Evolutionary conservation across 2,888 invertebrate genomes (phyloP), one percentile per base, ranked within the genome.

Genomic region (Clusia tigrina): DNA sequence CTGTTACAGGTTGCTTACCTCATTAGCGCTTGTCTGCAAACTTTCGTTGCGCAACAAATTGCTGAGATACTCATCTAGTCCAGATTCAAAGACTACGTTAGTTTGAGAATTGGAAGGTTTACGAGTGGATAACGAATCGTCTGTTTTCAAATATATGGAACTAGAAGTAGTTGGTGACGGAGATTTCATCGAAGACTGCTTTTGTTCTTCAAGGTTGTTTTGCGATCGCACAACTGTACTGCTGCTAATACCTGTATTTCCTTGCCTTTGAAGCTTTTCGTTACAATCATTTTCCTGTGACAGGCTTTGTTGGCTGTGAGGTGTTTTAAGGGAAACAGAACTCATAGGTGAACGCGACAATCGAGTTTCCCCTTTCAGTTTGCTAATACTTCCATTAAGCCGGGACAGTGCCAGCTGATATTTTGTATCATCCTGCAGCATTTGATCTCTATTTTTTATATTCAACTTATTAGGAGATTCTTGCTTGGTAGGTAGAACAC

Each of bases 341-440:
- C 42, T 18, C n/a, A n/a, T n/a, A 17, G 68, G 67, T 1, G 72
- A 67, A 2, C 71, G n/a, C 24, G 69, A 61, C 25, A 72, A 53
- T 15, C 64, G 3, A 53, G 72, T 61, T 17, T 68, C 56, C 15
- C 58, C 69, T 0, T 67, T 46, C 9, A 78, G 54, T 62, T 78
- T 81, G 23, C 71, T 73, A 15, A 81, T 75, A 56, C 76, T 78
- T 22, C 73, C 74, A 59, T 80, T 77, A 2, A 81, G 71, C 26
- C 72, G 75, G 2, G 74, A 71, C 38, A 79, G 58, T 0, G 81
- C 78, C 1, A 69, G 71, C 56, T 78, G 72, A 64, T 82, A 82
- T 1, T 66, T 65, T 5, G 67, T 63, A 73, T 79, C 77, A 52
- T 72, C 68, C 26, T 71, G 64, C 1, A 80, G 66, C 2, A 71